Evolutionary conservation across 2,113 vertebrate species (phyloP).

Genomic region (Callithrix jacchus): DNA sequence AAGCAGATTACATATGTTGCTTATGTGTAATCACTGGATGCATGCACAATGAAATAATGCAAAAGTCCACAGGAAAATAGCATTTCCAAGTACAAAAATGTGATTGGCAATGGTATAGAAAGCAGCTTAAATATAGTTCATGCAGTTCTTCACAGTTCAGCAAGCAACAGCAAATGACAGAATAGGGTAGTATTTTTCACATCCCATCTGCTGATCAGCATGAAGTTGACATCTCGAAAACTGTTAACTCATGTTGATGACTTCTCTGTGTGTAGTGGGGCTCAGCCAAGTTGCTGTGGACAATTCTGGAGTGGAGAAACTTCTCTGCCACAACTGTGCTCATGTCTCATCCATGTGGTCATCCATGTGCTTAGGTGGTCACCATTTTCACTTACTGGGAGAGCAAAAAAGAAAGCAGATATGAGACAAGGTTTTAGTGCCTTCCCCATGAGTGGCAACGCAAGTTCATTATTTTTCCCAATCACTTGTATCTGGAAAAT

Average conservation of each 20-base stretch:
- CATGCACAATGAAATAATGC: conserved; percentile 81
- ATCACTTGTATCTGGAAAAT: not conserved
- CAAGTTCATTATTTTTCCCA: not conserved
- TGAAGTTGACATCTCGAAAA: conserved; percentile 27
- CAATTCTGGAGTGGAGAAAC: conserved; percentile 65
- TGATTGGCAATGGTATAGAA: conserved; percentile 78
- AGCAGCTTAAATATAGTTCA: conserved; percentile 74
- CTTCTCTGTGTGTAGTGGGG: conserved; percentile 34
- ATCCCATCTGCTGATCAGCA: conserved; percentile 59
- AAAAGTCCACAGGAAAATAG: conserved; percentile 78
- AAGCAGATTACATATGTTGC: conserved; percentile 73
- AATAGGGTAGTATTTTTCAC: conserved; percentile 64
- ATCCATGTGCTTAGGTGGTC: not conserved
- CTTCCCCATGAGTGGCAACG: not conserved
- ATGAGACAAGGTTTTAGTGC: not conserved
- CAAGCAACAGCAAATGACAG: conserved; percentile 78
- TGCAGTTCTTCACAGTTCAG: conserved; percentile 81
- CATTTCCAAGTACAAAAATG: conserved; percentile 75
- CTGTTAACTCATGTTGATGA: conserved; percentile 50
- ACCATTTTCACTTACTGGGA: conserved; percentile 76
- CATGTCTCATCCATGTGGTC: not conserved
- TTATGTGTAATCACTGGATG: conserved; percentile 77
- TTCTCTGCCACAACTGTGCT: conserved; percentile 47
- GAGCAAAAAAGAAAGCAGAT: conserved; percentile 37
- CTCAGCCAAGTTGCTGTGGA: conserved; percentile 54